These are phyloP conservation scores for Pipistrellus pipistrellus DNA, from an alignment of 2,797 vertebrate genomes.

Conservation along the genomic window DNA sequence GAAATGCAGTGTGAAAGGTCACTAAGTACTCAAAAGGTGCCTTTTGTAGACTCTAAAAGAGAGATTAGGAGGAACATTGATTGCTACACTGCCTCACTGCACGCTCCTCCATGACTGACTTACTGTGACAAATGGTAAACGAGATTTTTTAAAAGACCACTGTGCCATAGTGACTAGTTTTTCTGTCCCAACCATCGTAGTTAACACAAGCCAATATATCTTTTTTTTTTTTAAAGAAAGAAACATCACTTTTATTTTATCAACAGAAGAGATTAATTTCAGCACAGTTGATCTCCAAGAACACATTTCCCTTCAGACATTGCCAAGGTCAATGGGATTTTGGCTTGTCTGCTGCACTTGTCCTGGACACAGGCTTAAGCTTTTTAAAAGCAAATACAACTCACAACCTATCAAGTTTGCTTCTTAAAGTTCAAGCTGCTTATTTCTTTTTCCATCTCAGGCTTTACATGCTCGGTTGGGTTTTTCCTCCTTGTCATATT, in stretches of 20 bases:
- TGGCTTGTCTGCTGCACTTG: not conserved
- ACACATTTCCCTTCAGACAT: conserved; percentile 27
- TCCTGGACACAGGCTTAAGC: not conserved
- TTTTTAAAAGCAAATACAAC: conserved; percentile 50
- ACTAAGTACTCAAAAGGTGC: conserved; percentile 44
- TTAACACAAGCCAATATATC: conserved; percentile 37
- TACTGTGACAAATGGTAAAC: conserved; percentile 62
- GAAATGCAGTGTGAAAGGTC: conserved; percentile 57
- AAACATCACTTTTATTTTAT: conserved; percentile 73
- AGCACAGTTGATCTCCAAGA: conserved; percentile 17
- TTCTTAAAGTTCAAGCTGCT: conserved; percentile 69
- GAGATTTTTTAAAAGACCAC: conserved; percentile 57
- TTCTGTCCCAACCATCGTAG: conserved; percentile 40
- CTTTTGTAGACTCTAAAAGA: conserved; percentile 51
- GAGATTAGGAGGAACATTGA: conserved; percentile 64
- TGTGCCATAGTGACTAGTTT: conserved; percentile 64
- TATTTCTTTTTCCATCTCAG: conserved; percentile 62
- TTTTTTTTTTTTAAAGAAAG: conserved; percentile 39
- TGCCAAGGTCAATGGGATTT: conserved; percentile 35
- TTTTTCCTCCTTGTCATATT: conserved; percentile 1
- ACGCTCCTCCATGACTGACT: conserved; percentile 64
- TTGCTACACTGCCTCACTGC: conserved; percentile 56
- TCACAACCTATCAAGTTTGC: conserved; percentile 35
- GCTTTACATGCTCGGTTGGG: not conserved
- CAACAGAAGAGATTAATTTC: conserved; percentile 57